These are phyloP conservation scores for Lithophane socia DNA, from an alignment of 2,888 invertebrate species.

Conservation along the genomic window DNA sequence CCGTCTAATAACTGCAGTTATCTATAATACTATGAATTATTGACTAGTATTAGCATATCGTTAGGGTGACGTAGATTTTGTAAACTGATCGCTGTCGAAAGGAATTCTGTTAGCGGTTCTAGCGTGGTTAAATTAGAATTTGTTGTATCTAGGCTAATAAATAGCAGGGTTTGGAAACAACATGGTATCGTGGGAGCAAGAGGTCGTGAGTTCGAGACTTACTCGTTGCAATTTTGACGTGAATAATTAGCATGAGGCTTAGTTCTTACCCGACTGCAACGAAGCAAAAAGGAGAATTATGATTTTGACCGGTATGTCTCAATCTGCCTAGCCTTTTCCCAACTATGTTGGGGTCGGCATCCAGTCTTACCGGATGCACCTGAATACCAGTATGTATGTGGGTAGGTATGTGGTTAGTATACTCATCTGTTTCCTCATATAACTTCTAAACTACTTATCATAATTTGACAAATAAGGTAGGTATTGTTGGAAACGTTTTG, in stretches of 20 bases:
- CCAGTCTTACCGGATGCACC: no score
- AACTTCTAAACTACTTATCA: no score
- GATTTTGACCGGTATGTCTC: no score
- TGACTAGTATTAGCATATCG: conserved; percentile 47
- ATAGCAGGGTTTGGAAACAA: conserved; percentile 36
- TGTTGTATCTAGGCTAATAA: conserved; percentile 44
- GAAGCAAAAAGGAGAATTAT: no score
- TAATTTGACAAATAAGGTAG: no score
- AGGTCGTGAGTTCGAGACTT: conserved; percentile 40
- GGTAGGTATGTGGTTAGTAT: no score
- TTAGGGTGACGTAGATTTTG: conserved; percentile 47
- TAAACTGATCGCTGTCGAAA: conserved; percentile 41
- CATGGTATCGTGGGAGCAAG: conserved; percentile 20
- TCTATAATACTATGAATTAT: conserved; percentile 48
- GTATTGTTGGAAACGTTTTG: no score
- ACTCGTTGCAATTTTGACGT: conserved; percentile 15
- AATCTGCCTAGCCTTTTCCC: no score
- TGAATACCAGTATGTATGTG: no score
- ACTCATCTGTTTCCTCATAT: no score
- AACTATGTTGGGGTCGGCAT: no score
- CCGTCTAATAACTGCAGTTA: conserved; percentile 43
- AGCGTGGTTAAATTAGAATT: conserved; percentile 47
- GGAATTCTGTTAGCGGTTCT: conserved; percentile 40
- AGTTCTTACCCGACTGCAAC: no score
- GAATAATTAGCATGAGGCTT: not conserved